These are phyloP conservation scores for Eudyptes chrysolophus DNA, from an alignment of 2,113 vertebrate species.

Conservation along the genomic window DNA sequence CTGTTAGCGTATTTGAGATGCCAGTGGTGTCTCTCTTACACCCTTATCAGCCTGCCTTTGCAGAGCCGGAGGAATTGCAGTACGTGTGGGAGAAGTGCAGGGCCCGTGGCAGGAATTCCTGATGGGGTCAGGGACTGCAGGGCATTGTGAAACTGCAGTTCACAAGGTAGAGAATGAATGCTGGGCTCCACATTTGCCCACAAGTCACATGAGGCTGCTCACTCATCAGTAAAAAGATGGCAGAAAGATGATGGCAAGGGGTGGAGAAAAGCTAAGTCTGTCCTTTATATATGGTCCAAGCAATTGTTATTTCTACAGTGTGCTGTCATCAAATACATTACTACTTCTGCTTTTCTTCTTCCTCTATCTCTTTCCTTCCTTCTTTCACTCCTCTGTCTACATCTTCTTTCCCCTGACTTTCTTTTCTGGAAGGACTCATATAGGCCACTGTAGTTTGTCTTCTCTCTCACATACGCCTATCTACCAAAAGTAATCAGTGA, in stretches of 20 bases:
- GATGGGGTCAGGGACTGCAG: not conserved
- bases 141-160: not conserved
- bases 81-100: not conserved
- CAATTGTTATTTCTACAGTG: not conserved
- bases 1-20: not conserved
- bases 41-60: not conserved
- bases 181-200: not conserved
- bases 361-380: not conserved
- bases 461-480: not conserved
- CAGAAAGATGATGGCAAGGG: not conserved
- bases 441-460: not conserved
- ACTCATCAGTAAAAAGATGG: not conserved
- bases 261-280: not conserved
- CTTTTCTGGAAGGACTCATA: not conserved
- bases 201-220: not conserved
- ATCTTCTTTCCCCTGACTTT: not conserved
- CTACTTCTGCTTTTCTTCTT: not conserved
- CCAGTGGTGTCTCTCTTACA: not conserved
- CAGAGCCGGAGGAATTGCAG: not conserved
- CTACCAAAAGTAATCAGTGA: not conserved
- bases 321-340: not conserved
- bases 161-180: not conserved
- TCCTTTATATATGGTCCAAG: not conserved
- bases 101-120: not conserved
- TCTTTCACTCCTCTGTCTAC: not conserved